phyloP scores from a whole-genome alignment of 2,797 vertebrate genomes.

The Orientallactaga sibirica region DNA sequence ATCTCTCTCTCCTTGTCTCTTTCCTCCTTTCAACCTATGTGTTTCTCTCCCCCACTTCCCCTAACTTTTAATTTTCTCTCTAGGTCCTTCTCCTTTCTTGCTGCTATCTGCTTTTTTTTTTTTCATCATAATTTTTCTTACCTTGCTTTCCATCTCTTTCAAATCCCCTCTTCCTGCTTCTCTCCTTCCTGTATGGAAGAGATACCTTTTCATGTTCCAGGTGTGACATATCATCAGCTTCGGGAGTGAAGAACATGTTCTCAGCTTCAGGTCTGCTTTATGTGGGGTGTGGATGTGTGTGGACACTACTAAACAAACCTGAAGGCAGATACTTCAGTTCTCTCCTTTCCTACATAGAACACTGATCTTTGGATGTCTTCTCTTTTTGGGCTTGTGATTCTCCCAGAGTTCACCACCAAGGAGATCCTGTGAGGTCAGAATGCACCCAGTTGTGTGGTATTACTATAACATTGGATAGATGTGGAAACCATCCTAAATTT shows the following conservation, averaged over 20 bases:
- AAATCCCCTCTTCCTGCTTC: not conserved
- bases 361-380: not conserved
- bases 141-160: not conserved
- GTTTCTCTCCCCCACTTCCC: not conserved
- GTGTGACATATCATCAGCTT: not conserved
- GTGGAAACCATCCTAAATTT: not conserved
- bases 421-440: not conserved
- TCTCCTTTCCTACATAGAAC: not conserved
- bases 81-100: not conserved
- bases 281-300: not conserved
- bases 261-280: not conserved
- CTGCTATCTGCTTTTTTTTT: too few species aligned
- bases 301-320: not conserved
- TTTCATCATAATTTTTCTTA: too few species aligned
- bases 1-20: too few species aligned
- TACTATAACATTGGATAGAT: not conserved
- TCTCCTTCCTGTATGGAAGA: not conserved
- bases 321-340: not conserved
- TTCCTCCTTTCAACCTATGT: not conserved
- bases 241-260: too few species aligned
- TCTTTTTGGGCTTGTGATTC: not conserved
- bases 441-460: not conserved
- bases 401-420: not conserved
- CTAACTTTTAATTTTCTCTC: not conserved
- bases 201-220: not conserved